Percentiles rank a stretch among this genome's conserved stretches.
Conservation (phyloP, 2,888 invertebrate species). For the Operophtera brumata region DNA sequence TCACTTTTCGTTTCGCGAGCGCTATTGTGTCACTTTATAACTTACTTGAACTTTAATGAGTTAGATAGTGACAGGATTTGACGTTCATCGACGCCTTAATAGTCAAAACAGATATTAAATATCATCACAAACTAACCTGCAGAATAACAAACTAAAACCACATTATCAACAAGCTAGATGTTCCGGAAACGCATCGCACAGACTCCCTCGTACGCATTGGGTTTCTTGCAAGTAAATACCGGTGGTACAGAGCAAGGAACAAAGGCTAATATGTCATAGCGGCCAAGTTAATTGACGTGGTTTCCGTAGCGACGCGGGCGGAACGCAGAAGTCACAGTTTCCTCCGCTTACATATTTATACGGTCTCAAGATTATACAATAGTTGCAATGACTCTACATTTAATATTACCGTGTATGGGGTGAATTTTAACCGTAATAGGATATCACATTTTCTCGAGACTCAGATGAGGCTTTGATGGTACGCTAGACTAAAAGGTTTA, state of each 20-base stretch:
- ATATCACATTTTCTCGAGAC: constrained; percentile 32
- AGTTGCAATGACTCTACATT: constrained; percentile 29
- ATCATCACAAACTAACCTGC: constrained; percentile 1
- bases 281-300: constrained; percentile 78
- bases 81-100: not conserved
- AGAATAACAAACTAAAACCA: constrained; percentile 16
- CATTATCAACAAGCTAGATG: constrained; percentile 26
- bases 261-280: constrained; percentile 80
- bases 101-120: not conserved
- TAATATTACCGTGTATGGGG: constrained; percentile 33
- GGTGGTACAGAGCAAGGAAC: constrained; percentile 55
- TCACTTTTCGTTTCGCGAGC: no score
- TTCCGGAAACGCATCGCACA: constrained; percentile 33
- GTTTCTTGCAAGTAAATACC: constrained; percentile 62
- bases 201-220: constrained; percentile 38
- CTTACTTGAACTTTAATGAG: no score
- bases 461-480: constrained; percentile 9
- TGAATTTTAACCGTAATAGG: constrained; percentile 36
- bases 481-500: constrained; percentile 10
- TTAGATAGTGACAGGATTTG: no score
- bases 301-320: constrained; percentile 73
- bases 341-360: constrained; percentile 76
- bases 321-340: constrained; percentile 75
- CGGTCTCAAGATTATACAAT: constrained; percentile 29
- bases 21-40: no score